Base-by-base conservation (phyloP, 2,113 vertebrate species). In the Melanocharis versteri region DNA sequence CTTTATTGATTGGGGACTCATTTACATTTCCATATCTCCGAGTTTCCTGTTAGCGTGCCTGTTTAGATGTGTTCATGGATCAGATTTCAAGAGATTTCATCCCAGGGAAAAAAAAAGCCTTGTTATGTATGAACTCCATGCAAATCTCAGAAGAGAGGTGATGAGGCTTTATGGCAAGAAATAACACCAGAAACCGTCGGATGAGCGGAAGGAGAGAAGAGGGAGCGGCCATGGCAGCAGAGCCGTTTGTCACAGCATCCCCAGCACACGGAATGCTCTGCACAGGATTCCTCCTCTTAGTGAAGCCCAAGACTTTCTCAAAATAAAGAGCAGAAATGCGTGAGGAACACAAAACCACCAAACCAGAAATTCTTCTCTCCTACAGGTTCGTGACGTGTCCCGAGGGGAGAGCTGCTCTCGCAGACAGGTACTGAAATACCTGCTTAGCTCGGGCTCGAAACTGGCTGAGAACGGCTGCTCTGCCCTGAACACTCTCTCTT, bases 1-100 rank as follows among this genome's bases (percentile, higher is more conserved):
- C 96, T 96, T 93, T 96, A 96, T 96, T 96, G 96, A 97, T 94
- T 94, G 93, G 92, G 57, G 88, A 96, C 68, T 90, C 93, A 93
- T 96, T 96, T 96, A 60, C 93, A 96, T 94, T 96, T 94, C 93
- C 83, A 76, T 96, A 94, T 92, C 93, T 96, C 85, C 1, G n/a
- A 75, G 86, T 89, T 96, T 94, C 92, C 93, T 96, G 94, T 89
- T 96, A 93, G 93, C 64, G 73, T 69, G 65, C 24, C 90, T 96
- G 94, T 94, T 97, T 93, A 93, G 95, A 94, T 95, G 89, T 89
- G 90, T 95, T 90, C 92, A 24, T 24, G 83, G 86, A 96, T 94
- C 92, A 93, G 90, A 95, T 96, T 97, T 92, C 76, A 40, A 87
- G 90, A 93, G 86, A 90, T 93, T 93, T 87, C 69, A 77, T 78